Conservation (phyloP, 1,140 invertebrate species). For the Pseudoatta argentina region DNA sequence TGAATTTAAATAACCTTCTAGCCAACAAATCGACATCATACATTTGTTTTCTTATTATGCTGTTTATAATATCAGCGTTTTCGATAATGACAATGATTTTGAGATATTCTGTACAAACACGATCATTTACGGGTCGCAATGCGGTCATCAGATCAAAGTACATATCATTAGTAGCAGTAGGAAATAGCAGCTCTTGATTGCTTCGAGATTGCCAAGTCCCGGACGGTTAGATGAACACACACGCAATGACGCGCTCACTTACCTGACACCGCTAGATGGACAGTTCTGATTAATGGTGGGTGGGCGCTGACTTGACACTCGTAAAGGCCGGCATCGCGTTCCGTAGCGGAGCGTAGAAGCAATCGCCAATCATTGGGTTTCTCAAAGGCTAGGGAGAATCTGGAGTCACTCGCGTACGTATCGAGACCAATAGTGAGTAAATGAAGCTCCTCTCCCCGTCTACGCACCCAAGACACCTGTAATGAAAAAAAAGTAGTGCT, state of each 20-base stretch:
- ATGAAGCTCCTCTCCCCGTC: conserved; percentile 91
- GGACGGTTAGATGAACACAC: conserved; percentile 39
- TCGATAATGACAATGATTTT: neutral
- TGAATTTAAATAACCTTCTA: neutral
- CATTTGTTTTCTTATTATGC: neutral
- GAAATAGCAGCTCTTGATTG: conserved; percentile 66
- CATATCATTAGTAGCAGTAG: conserved; percentile 46
- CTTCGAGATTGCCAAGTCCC: conserved; percentile 59
- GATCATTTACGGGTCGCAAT: conserved; percentile 67
- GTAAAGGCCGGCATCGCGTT: conserved; percentile 91
- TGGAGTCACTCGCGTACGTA: conserved; percentile 93
- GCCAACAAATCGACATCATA: neutral
- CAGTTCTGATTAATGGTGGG: conserved; percentile 90
- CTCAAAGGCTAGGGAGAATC: conserved; percentile 91
- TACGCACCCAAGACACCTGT: conserved; percentile 92
- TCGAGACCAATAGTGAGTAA: conserved; percentile 92
- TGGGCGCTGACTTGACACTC: conserved; percentile 93
- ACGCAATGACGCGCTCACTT: conserved; percentile 81
- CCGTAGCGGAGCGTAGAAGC: conserved; percentile 90
- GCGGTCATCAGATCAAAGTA: conserved; percentile 68
- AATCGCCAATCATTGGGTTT: conserved; percentile 93
- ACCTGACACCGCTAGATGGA: conserved; percentile 92
- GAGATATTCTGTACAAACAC: neutral
- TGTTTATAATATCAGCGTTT: neutral
- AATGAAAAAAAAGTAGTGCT: conserved; percentile 60